phyloP scores from a whole-genome alignment of 2,888 invertebrate species.

The Tachina lurida region DNA sequence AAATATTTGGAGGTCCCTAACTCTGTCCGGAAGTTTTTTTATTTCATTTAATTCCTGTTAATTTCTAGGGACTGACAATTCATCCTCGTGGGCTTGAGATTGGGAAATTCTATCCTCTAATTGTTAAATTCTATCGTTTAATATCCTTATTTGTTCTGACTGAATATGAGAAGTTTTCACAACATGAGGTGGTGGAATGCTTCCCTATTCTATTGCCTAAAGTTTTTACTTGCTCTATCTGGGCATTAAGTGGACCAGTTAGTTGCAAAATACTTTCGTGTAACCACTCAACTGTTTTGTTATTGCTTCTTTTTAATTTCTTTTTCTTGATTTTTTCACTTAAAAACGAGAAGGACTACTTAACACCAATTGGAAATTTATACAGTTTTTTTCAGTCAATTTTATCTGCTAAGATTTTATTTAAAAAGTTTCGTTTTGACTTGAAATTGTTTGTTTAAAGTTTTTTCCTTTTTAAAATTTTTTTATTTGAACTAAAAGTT shows the following conservation, averaged over 20 bases:
- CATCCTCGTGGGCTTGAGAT: not conserved
- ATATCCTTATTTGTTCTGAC: conserved; percentile 21
- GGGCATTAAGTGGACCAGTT: conserved; percentile 32
- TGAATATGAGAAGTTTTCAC: not conserved
- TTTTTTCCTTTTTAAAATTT: not conserved
- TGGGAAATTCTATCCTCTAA: not conserved
- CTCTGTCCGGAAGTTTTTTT: conserved; percentile 51
- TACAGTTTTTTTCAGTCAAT: not conserved
- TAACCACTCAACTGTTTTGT: not conserved
- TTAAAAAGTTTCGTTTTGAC: not conserved
- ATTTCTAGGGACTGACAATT: conserved; percentile 16
- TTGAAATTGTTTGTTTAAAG: not conserved
- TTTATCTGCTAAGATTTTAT: not conserved
- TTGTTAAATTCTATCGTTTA: conserved; percentile 1
- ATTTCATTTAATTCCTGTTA: conserved; percentile 49
- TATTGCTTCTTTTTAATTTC: not conserved
- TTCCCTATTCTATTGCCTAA: conserved; percentile 29
- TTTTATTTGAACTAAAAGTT: too few species aligned
- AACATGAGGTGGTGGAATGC: not conserved
- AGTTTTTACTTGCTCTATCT: conserved; percentile 27
- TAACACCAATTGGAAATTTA: conserved; percentile 4
- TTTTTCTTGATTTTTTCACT: not conserved
- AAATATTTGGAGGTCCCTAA: conserved; percentile 62
- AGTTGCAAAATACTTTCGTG: conserved; percentile 13
- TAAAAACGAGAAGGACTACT: not conserved